Percentiles rank a stretch among this genome's conserved stretches.
These are phyloP conservation scores for Ctenomys sociabilis DNA, from an alignment of 2,113 vertebrate genomes.

Conservation along the genomic window DNA sequence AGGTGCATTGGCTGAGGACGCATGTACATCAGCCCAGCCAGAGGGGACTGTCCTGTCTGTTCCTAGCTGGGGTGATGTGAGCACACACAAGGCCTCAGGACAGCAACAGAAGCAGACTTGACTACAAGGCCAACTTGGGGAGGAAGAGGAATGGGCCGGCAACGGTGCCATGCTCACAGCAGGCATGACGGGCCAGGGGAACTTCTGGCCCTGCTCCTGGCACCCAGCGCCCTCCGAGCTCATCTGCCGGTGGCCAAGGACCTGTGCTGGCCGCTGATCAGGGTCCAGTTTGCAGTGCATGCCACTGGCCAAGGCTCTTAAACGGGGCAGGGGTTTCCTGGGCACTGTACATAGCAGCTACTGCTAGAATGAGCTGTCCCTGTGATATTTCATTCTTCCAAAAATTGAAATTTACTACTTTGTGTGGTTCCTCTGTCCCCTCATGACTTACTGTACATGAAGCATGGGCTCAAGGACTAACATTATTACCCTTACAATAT, in stretches of 20 bases:
- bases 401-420: neutral
- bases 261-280: neutral
- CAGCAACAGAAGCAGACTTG: neutral
- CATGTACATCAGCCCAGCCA: neutral
- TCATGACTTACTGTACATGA: neutral
- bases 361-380: neutral
- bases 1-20: neutral
- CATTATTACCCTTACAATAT: neutral
- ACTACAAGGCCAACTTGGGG: neutral
- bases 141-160: neutral
- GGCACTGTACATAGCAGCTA: neutral
- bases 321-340: neutral
- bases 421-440: neutral
- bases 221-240: neutral
- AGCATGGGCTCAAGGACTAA: neutral
- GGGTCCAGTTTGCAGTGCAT: neutral
- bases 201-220: neutral
- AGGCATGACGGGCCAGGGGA: neutral
- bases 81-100: neutral
- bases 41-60: neutral
- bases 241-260: neutral
- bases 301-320: no score
- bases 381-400: neutral
- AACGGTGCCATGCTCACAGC: neutral
- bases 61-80: neutral